Evolutionary conservation across 2,797 vertebrate genomes (phyloP).

Genomic region (Clarias pachynema): DNA sequence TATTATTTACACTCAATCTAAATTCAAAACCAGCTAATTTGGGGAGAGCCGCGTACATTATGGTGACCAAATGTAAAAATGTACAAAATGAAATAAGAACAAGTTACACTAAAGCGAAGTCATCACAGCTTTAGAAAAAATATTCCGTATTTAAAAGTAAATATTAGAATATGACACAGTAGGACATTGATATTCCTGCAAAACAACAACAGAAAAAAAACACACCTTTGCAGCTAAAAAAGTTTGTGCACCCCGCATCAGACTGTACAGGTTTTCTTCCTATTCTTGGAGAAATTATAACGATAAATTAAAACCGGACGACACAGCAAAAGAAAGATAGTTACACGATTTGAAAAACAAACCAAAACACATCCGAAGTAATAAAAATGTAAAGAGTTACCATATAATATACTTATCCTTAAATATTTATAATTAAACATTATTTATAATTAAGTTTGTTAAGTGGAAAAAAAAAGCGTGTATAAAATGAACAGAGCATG

Average conservation of each 20-base stretch:
- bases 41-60: not conserved
- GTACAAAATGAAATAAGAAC: not conserved
- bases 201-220: not conserved
- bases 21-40: not conserved
- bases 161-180: not conserved
- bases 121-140: constrained; percentile 6
- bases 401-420: too few relatives aligned
- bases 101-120: not conserved
- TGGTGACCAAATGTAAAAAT: not conserved
- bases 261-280: not conserved
- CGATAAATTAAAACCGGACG: not conserved
- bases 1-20: not conserved
- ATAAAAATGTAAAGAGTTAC: not conserved
- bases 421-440: too few relatives aligned
- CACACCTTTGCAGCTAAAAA: not conserved
- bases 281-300: not conserved
- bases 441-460: too few relatives aligned
- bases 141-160: not conserved
- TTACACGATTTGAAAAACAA: not conserved
- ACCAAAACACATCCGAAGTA: not conserved
- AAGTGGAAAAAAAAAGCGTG: too few relatives aligned
- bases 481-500: not conserved
- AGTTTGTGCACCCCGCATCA: constrained; percentile 3
- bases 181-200: not conserved
- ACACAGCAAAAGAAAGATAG: not conserved